Percentiles rank a stretch among this genome's conserved stretches.
phyloP scores from a whole-genome alignment of 2,888 invertebrate species.

The Argynnis bischoffii region DNA sequence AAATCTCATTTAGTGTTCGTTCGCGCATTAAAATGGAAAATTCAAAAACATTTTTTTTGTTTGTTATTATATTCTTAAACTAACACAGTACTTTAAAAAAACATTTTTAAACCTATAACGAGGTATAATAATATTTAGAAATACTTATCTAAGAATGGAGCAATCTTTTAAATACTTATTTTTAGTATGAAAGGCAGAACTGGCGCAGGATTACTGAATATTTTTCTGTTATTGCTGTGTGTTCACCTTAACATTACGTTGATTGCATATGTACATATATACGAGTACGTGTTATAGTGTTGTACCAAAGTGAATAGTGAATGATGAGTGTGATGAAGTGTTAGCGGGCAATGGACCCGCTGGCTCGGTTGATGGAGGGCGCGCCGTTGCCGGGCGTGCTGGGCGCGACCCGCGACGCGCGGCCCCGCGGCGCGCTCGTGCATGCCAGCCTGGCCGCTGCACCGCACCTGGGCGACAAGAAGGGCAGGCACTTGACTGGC shows the following conservation, averaged over 20 bases:
- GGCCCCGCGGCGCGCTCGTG: constrained; percentile 87
- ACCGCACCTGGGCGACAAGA: constrained; percentile 86
- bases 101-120: too few relatives aligned
- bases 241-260: neutral
- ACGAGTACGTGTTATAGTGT: neutral
- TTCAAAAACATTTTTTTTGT: too few relatives aligned
- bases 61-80: too few relatives aligned
- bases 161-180: too few relatives aligned
- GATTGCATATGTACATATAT: neutral
- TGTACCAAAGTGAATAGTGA: constrained; percentile 32
- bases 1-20: too few relatives aligned
- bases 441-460: constrained; percentile 89
- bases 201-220: too few relatives aligned
- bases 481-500: constrained; percentile 92
- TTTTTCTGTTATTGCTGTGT: too few relatives aligned
- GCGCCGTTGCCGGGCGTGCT: constrained; percentile 84
- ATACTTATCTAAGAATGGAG: too few relatives aligned
- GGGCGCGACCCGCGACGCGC: constrained; percentile 79
- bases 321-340: constrained; percentile 38
- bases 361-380: constrained; percentile 91
- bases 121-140: too few relatives aligned
- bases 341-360: constrained; percentile 87
- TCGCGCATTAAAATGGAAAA: too few relatives aligned
- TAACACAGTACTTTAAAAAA: too few relatives aligned
- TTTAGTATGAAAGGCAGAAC: too few relatives aligned